Evolutionary conservation across 1,140 invertebrate genomes (phyloP), one percentile per base, ranked within the genome.

Genomic region (Tetraneura akinire): DNA sequence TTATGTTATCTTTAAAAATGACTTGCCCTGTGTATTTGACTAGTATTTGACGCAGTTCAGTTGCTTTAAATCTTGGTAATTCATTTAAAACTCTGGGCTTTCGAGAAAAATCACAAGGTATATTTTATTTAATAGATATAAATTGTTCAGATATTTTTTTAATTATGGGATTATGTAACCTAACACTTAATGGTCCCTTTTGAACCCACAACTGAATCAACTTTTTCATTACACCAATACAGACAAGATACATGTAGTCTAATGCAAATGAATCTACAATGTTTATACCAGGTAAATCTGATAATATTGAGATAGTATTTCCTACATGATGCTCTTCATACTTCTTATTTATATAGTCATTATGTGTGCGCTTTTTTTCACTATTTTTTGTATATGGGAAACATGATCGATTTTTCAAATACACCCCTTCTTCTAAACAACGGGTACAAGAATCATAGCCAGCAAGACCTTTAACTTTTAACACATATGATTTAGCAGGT

Each of bases 341-440:
- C 10, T 55, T 55, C n/a, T 11, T 55, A 23, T 3, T 21, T 21
- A 55, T 21, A n/a, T 55, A 55, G 53, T 55, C 53, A 13, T 55
- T n/a, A 21, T 55, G 53, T 21, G 53, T 55, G n/a, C 53, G 53
- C 21, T 55, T 55, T 55, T 21, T 55, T 55, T 21, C n/a, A 21
- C n/a, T 55, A 21, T n/a, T 55, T 23, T n/a, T 21, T 55, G 53
- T 21, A 23, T 55, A 55, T 55, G 53, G 53, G 23, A 55, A 23
- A 55, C 53, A 55, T 55, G 53, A 21, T 13, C 53, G n/a, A 55
- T 55, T 55, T 55, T 55, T 55, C n/a, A 55, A 55, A 55, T 55
- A 23, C n/a, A 11, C 53, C 11, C 49, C 49, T 53, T 23, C 53
- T 55, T 21, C 53, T 55, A 55, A 21, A 9, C 53, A 55, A n/a